Base-by-base conservation (phyloP, 2,113 vertebrate species). In the Percina caprodes region DNA sequence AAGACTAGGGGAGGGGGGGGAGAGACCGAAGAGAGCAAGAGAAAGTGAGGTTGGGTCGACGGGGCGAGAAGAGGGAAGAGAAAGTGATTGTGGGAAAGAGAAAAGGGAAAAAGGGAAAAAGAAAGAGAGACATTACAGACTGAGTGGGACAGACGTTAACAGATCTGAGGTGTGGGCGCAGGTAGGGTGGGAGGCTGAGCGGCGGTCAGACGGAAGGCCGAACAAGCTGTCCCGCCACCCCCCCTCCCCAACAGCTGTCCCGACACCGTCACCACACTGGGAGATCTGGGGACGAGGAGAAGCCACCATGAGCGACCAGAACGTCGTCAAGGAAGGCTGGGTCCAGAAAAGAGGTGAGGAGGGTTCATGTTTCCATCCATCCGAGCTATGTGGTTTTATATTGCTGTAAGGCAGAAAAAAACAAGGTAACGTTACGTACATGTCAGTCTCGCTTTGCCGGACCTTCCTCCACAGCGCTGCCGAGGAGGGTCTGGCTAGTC, bases 321-420 rank as follows among this genome's bases (percentile, higher is more conserved):
- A 93, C 79, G 94, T 95, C 59, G 92, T 95, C 79, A 95, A 95
- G 92, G 95, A 95, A 86, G 95, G 95, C 85, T 95, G 95, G 95
- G 94, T 95, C 79, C 95, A 95, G 90, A 95, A 95, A 70, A 86
- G 94, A 95, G 95, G 95, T 94, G 81, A 86, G 79, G 19, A 61
- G n/a, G 11, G 2, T 12, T 67, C 33, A 14, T 3, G 49, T 30
- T 26, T 63, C 26, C 56, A 14, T 21, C 35, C 8, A 6, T 1
- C 16, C 6, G 11, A 4, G 10, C 3, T 1, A 0, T 15, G 6
- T 33, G 9, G 30, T 56, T 21, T 5, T 16, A 18, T 23, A 16
- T n/a, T n/a, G 6, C 21, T 10, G 35, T 9, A 8, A 39, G 35
- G 35, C 35, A 39, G 35, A 10, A 39, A 39, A 39, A 39, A 9